phyloP scores from a whole-genome alignment of 2,113 vertebrate genomes.

The Passerina amoena region DNA sequence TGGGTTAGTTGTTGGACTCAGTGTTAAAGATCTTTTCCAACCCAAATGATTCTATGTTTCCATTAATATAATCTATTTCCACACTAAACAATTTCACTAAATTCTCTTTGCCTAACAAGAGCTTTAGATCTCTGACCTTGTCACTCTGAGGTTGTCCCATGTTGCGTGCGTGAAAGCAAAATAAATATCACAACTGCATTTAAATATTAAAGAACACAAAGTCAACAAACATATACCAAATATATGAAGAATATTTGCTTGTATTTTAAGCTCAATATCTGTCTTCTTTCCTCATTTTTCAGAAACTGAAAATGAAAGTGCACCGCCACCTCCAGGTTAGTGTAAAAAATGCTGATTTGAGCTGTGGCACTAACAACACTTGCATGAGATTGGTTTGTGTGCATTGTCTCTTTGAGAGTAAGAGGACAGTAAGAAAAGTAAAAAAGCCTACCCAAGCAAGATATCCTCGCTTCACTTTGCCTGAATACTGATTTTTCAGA shows the following conservation, averaged over 20 bases:
- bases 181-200: not conserved
- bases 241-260: not conserved
- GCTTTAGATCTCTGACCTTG: not conserved
- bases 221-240: not conserved
- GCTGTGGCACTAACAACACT: not conserved
- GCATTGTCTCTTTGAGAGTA: not conserved
- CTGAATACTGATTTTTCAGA: not conserved
- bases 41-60: not conserved
- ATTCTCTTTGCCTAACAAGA: not conserved
- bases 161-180: not conserved
- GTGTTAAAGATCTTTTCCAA: not conserved
- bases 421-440: not conserved
- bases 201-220: not conserved
- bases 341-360: not conserved
- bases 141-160: not conserved
- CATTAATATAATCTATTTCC: not conserved
- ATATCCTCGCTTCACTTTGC: not conserved
- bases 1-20: not conserved
- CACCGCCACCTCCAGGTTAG: conserved; percentile 72
- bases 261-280: not conserved
- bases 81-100: not conserved
- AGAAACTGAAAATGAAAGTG: conserved; percentile 72
- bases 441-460: not conserved
- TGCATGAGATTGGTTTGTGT: not conserved
- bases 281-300: conserved; percentile 41